phyloP scores from a whole-genome alignment of 2,113 vertebrate genomes.

The Bujurquina vittata region DNA sequence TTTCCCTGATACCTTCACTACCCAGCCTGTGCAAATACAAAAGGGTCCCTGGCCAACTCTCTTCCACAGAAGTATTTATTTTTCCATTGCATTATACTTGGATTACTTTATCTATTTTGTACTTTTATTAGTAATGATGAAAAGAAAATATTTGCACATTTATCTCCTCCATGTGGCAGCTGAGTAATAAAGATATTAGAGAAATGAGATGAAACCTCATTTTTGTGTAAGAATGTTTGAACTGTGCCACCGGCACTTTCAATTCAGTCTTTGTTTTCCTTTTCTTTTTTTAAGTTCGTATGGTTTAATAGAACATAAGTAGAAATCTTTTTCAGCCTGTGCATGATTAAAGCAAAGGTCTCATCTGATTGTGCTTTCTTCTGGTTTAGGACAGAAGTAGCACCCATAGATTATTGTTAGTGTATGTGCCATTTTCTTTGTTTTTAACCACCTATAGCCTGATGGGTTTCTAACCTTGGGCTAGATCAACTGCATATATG shows the following conservation, averaged over 20 bases:
- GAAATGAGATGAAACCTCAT: constrained; percentile 25
- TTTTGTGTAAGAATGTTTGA: constrained; percentile 52
- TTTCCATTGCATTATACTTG: constrained; percentile 70
- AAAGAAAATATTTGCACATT: constrained; percentile 93
- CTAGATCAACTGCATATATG: constrained; percentile 7
- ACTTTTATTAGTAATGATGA: constrained; percentile 54
- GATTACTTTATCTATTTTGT: constrained; percentile 63
- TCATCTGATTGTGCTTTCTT: neutral
- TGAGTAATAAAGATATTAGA: constrained; percentile 76
- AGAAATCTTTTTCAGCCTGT: constrained; percentile 11
- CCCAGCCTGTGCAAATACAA: constrained; percentile 16
- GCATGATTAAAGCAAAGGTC: constrained; percentile 6
- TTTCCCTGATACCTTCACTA: constrained; percentile 15
- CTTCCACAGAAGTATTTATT: constrained; percentile 77
- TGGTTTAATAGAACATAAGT: neutral
- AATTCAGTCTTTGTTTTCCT: neutral
- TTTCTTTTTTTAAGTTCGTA: neutral
- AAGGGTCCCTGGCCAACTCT: constrained; percentile 30
- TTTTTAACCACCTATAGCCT: neutral
- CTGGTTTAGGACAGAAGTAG: neutral
- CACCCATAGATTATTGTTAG: neutral
- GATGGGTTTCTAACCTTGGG: neutral
- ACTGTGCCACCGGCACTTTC: constrained; percentile 31
- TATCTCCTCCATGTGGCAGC: constrained; percentile 92
- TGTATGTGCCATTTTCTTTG: constrained; percentile 1